These are phyloP conservation scores for Diadumene lineata DNA, from an alignment of 92 coral and sea anemone genomes.

Conservation along the genomic window DNA sequence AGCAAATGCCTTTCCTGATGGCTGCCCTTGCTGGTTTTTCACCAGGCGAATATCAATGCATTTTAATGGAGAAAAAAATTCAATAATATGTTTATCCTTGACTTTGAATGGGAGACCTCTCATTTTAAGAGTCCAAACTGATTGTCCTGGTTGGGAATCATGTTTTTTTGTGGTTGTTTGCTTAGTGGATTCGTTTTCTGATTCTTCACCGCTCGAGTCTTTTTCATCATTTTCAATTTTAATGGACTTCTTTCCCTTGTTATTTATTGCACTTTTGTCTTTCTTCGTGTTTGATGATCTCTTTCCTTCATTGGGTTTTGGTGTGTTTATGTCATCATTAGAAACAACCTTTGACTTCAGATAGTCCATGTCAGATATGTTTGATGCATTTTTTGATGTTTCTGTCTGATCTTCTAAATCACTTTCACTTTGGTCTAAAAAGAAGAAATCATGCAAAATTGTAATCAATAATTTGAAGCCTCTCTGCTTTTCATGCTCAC, in stretches of 20 bases:
- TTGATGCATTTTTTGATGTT: constrained; percentile 2
- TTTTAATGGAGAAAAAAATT: constrained; percentile 82
- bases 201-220: constrained; percentile 12
- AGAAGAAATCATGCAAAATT: constrained; percentile 51
- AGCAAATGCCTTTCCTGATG: constrained; percentile 90
- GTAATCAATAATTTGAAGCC: too few species aligned
- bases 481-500: too few species aligned
- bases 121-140: constrained; percentile 77
- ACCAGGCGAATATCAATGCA: constrained; percentile 66
- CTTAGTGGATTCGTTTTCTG: constrained; percentile 10
- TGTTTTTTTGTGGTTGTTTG: not conserved
- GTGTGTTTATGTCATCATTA: constrained; percentile 8
- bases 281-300: constrained; percentile 12
- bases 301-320: constrained; percentile 6
- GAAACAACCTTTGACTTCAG: constrained; percentile 70
- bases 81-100: constrained; percentile 71
- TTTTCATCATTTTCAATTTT: constrained; percentile 5
- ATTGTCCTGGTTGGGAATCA: constrained; percentile 1
- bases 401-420: constrained; percentile 36
- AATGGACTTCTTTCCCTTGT: too few species aligned
- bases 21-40: constrained; percentile 61
- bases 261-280: too few species aligned
- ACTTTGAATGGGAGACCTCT: constrained; percentile 88
- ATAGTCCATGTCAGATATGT: constrained; percentile 93
- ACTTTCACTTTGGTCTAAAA: constrained; percentile 63